phyloP scores from a whole-genome alignment of 2,113 vertebrate species.

The Boleophthalmus pectinirostris region DNA sequence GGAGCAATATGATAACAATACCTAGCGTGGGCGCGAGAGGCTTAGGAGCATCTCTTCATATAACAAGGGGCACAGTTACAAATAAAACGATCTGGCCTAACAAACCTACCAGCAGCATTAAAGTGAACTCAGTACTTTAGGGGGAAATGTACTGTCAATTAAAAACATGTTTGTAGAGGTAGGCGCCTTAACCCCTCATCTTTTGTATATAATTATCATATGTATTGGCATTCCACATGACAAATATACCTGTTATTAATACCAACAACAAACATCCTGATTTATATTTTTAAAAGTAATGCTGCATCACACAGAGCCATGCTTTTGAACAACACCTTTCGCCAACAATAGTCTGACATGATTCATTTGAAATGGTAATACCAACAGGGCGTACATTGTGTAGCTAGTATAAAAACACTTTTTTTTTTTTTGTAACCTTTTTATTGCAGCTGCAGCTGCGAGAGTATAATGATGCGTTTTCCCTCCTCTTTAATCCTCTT shows the following conservation, averaged over 20 bases:
- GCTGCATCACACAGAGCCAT: background rate
- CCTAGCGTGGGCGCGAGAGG: slow-evolving; percentile 10
- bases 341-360: slow-evolving; percentile 4
- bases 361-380: slow-evolving; percentile 7
- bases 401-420: background rate
- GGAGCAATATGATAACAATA: slow-evolving; percentile 8
- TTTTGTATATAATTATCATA: too few relatives aligned
- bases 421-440: slow-evolving; percentile 6
- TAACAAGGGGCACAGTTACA: background rate
- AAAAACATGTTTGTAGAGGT: too few relatives aligned
- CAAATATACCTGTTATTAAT: too few relatives aligned
- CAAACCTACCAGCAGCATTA: too few relatives aligned
- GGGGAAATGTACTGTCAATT: too few relatives aligned
- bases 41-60: background rate
- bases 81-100: background rate
- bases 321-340: background rate
- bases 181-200: too few relatives aligned
- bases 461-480: slow-evolving; percentile 9
- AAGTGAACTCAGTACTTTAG: too few relatives aligned
- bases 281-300: background rate
- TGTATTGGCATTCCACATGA: too few relatives aligned
- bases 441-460: slow-evolving; percentile 8
- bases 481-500: slow-evolving; percentile 28
- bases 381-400: background rate
- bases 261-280: too few relatives aligned